phyloP scores from a whole-genome alignment of 2,888 invertebrate species.

The Dynastes maya region DNA sequence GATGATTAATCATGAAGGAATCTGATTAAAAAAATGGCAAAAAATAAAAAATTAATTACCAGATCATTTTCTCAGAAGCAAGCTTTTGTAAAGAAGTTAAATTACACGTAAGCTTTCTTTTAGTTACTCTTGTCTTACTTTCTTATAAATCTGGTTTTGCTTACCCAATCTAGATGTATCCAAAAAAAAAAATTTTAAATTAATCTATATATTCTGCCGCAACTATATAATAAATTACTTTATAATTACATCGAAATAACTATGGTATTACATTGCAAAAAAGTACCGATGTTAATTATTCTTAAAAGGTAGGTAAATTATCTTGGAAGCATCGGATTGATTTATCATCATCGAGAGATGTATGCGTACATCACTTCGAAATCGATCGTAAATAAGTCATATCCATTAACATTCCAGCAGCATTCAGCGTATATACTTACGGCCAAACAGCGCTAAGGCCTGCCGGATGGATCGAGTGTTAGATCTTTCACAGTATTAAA shows the following conservation, averaged over 20 bases:
- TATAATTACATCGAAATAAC: conserved; percentile 3
- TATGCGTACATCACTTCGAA: conserved; percentile 15
- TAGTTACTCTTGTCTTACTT: too few relatives aligned
- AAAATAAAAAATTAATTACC: too few relatives aligned
- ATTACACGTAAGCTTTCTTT: too few relatives aligned
- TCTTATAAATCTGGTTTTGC: too few relatives aligned
- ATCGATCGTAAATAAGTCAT: conserved; percentile 41
- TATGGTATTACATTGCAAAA: not conserved
- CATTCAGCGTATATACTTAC: conserved; percentile 13
- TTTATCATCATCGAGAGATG: not conserved
- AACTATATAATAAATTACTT: not conserved
- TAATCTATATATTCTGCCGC: too few relatives aligned
- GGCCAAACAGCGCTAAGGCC: not conserved
- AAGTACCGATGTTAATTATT: conserved; percentile 8
- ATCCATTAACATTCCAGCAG: conserved; percentile 39
- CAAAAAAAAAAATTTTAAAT: too few relatives aligned
- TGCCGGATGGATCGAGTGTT: conserved; percentile 15
- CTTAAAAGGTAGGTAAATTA: not conserved
- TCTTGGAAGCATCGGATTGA: conserved; percentile 11
- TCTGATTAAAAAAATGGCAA: too few relatives aligned
- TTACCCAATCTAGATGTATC: too few relatives aligned
- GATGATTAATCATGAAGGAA: too few relatives aligned
- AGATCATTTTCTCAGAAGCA: too few relatives aligned
- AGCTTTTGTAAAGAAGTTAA: too few relatives aligned
- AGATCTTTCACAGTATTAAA: conserved; percentile 35